Conservation (phyloP, 23 tunicate genomes). For the Trididemnum miniatum region DNA sequence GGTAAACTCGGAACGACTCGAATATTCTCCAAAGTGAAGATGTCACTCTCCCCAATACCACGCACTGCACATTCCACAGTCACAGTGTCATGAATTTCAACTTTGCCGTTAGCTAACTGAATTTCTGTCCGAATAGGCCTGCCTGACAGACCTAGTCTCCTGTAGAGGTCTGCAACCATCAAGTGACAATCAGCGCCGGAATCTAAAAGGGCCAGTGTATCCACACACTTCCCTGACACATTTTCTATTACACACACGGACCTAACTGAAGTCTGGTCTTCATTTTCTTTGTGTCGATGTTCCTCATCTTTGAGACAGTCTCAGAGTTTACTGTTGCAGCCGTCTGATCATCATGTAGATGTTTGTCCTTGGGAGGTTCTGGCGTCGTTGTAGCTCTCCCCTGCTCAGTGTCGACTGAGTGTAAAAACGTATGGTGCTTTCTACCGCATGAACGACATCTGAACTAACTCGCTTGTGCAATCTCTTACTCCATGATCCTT, state of each 20-base stretch:
- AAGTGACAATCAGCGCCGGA: conserved; percentile 21
- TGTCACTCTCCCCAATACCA: neutral
- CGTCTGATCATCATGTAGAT: too few relatives aligned
- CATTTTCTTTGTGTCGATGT: too few relatives aligned
- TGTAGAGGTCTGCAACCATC: neutral
- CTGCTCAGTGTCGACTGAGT: too few relatives aligned
- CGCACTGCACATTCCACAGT: conserved; percentile 5
- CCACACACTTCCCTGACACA: neutral
- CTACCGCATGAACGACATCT: too few relatives aligned
- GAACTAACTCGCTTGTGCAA: too few relatives aligned
- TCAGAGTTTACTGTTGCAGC: too few relatives aligned
- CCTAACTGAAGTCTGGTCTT: conserved; percentile 18
- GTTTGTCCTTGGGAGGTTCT: too few relatives aligned
- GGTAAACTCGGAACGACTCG: neutral
- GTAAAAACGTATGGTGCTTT: too few relatives aligned
- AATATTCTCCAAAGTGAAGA: conserved; percentile 8
- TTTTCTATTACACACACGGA: conserved; percentile 4
- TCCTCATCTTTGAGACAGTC: too few relatives aligned
- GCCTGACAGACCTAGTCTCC: neutral
- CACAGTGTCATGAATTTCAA: neutral
- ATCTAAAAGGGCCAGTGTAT: neutral
- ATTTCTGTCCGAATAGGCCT: conserved; percentile 1
- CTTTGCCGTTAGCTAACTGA: conserved; percentile 8
- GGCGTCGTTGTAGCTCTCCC: too few relatives aligned
- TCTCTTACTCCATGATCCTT: too few relatives aligned